Percentiles rank a stretch among this genome's conserved stretches.
These are phyloP conservation scores for Drosophila carrolli DNA, from an alignment of 1,140 invertebrate species.

Conservation along the genomic window DNA sequence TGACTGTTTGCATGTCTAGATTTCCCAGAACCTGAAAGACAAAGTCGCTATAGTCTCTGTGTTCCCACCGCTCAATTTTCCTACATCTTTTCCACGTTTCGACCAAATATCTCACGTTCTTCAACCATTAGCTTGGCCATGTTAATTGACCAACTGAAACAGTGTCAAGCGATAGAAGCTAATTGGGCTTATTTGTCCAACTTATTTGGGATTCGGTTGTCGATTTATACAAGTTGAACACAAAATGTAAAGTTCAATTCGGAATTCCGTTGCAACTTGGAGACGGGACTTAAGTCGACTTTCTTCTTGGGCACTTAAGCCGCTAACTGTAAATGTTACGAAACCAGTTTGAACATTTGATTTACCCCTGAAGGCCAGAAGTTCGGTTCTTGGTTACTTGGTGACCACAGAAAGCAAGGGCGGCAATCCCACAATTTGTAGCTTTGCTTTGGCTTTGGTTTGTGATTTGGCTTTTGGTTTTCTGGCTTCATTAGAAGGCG, in stretches of 20 bases:
- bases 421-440: constrained; percentile 36
- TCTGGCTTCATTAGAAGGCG: constrained; percentile 43
- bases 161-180: constrained; percentile 12
- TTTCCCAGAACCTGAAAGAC: constrained; percentile 6
- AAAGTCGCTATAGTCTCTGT: not conserved
- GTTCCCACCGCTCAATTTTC: constrained; percentile 9
- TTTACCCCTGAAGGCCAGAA: constrained; percentile 20
- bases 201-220: constrained; percentile 31
- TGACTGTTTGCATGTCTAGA: constrained; percentile 18
- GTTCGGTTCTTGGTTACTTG: constrained; percentile 24
- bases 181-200: constrained; percentile 48
- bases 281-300: constrained; percentile 11
- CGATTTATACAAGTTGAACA: not conserved
- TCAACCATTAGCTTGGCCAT: constrained; percentile 15
- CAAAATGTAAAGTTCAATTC: constrained; percentile 25
- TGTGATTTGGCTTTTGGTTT: constrained; percentile 15
- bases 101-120: constrained; percentile 4
- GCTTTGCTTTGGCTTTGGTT: constrained; percentile 24
- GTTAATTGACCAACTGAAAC: constrained; percentile 45
- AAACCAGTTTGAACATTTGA: constrained; percentile 61
- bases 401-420: constrained; percentile 43
- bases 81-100: constrained; percentile 17
- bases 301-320: constrained; percentile 25
- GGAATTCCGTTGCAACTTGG: constrained; percentile 45
- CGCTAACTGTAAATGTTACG: constrained; percentile 62